These are phyloP conservation scores for Scaptomyza caliginosa DNA, from an alignment of 2,888 invertebrate species.

Conservation along the genomic window DNA sequence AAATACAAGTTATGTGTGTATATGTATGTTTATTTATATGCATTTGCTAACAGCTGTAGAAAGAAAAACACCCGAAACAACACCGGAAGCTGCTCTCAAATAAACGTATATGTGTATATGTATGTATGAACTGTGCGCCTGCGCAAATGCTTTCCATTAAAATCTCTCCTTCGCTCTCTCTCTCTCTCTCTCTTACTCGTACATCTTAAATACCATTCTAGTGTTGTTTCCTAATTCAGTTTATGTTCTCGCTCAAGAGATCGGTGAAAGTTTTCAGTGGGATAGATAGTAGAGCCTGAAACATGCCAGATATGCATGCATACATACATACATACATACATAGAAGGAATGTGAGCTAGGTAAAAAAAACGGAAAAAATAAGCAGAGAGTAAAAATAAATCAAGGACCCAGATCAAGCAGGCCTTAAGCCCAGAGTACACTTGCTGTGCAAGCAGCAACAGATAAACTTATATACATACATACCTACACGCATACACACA, in stretches of 20 bases:
- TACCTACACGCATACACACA: constrained; percentile 4
- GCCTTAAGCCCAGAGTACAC: constrained; percentile 63
- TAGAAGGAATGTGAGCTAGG: constrained; percentile 58
- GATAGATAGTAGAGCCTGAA: constrained; percentile 31
- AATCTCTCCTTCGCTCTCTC: not conserved
- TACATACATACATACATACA: too few species aligned
- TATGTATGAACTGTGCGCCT: constrained; percentile 42
- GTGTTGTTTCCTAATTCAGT: not conserved
- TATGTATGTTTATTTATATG: constrained; percentile 6
- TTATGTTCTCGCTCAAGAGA: constrained; percentile 16
- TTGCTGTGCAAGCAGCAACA: constrained; percentile 66
- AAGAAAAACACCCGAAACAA: constrained; percentile 56
- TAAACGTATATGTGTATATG: constrained; percentile 4
- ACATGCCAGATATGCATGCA: constrained; percentile 44
- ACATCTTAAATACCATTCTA: not conserved
- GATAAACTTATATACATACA: constrained; percentile 44
- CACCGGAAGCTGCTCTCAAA: constrained; percentile 68
- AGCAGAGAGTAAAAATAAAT: constrained; percentile 71
- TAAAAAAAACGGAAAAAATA: constrained; percentile 53
- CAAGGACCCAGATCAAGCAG: constrained; percentile 69
- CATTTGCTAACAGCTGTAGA: constrained; percentile 49
- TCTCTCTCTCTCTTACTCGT: not conserved
- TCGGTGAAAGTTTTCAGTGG: constrained; percentile 65
- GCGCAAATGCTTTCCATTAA: constrained; percentile 56
- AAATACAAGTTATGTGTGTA: constrained; percentile 11